Base-by-base conservation (phyloP, 2,113 vertebrate genomes). In the Xerus inauris region DNA sequence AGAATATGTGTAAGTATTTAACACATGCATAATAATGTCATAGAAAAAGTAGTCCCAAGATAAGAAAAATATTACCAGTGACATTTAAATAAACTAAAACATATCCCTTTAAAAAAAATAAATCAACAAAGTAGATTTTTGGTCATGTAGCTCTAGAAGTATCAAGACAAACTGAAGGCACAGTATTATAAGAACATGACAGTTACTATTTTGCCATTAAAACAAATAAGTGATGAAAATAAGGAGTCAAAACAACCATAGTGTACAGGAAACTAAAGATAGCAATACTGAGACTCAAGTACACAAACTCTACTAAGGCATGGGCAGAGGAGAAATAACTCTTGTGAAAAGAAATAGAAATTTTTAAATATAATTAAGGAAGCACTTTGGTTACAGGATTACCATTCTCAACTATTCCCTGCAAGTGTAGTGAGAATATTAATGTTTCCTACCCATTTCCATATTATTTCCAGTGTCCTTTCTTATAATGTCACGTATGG, bases 71-170 rank as follows among this genome's bases (percentile, higher is more conserved):
- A 71, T 57, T 28, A 71, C 40, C 6, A 62, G 10, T 76, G 10
- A 35, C 40, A 54, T 57, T 87, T 57, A 90, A 93, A 93, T 84
- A 14, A 40, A 20, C n/a, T 90, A 28, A 87, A 86, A 32, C 3
- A 0, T 86, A 1, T 64, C 71, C 0, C 19, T 83, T 90, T 35
- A 24, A 76, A 51, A 93, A 40, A 38, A 42, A 75, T 8, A 89
- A 84, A 89, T 69, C 5, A 84, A 54, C 26, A 91, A 95, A 91
- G 51, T 47, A 30, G 2, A 62, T 26, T 89, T 94, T 88, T 90
- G 20, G 17, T 32, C 51, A 42, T 62, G 0, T 35, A 82, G 35
- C 14, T 95, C 35, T 81, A 35, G 84, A 77, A 75, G 7, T 51
- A 72, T 83, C 32, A 96, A 71, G 45, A 38, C 94, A 96, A 96